A percentile compares a stretch with the other conserved stretches of the same genome.
These are phyloP conservation scores for Telmatherina bonti DNA, from an alignment of 2,797 vertebrate genomes.

Conservation along the genomic window DNA sequence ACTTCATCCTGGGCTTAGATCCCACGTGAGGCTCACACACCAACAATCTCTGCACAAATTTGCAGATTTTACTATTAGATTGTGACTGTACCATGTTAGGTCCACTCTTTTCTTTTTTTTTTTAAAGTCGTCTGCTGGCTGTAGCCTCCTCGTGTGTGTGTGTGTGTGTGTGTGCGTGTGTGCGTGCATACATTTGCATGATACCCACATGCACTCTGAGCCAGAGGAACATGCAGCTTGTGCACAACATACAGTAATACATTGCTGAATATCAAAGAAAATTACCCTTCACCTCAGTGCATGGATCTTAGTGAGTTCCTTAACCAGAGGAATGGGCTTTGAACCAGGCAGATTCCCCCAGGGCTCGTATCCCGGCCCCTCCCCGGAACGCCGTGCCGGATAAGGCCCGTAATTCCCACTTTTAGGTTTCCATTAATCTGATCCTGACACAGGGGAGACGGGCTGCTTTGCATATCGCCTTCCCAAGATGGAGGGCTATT, in stretches of 20 bases:
- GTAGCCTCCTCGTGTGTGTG: slow-evolving; percentile 27
- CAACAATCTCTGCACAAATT: slow-evolving; percentile 28
- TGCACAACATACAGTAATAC: slow-evolving; percentile 78
- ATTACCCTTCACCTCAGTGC: slow-evolving; percentile 87
- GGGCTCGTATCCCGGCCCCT: slow-evolving; percentile 79
- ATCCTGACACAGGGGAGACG: slow-evolving; percentile 87
- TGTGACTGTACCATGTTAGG: neutral
- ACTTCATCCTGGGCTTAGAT: slow-evolving; percentile 68
- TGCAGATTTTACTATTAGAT: slow-evolving; percentile 6
- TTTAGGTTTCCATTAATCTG: slow-evolving; percentile 91
- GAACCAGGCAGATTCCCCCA: slow-evolving; percentile 83
- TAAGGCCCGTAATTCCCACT: slow-evolving; percentile 89
- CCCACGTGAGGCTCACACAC: slow-evolving; percentile 30
- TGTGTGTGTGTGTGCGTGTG: slow-evolving; percentile 34
- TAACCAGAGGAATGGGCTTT: slow-evolving; percentile 86
- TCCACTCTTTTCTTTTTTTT: slow-evolving; percentile 32
- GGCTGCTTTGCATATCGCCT: slow-evolving; percentile 88
- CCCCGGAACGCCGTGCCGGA: slow-evolving; percentile 80
- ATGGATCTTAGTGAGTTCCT: slow-evolving; percentile 82
- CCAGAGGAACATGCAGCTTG: slow-evolving; percentile 64
- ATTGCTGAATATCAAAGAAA: slow-evolving; percentile 84
- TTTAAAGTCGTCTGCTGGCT: slow-evolving; percentile 49
- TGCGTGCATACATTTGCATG: slow-evolving; percentile 60
- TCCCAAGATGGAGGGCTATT: slow-evolving; percentile 86
- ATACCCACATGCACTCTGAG: slow-evolving; percentile 53